These are phyloP conservation scores for Brachypalpus laphriformis DNA, from an alignment of 2,888 invertebrate species.

Conservation along the genomic window DNA sequence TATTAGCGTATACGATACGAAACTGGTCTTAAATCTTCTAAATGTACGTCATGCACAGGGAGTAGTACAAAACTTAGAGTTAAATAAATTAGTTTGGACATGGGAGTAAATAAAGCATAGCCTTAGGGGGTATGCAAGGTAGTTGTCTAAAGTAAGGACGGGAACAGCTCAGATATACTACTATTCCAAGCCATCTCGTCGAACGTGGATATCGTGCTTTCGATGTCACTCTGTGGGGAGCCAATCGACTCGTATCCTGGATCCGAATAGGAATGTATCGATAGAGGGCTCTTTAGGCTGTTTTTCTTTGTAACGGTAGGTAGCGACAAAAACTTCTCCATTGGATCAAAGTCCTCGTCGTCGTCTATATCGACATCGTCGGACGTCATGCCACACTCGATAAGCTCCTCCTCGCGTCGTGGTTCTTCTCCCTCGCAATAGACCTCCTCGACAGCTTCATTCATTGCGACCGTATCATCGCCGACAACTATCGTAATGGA, in stretches of 20 bases:
- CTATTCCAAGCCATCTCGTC: conserved; percentile 88
- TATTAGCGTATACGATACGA: neutral
- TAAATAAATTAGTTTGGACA: conserved; percentile 8
- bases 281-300: conserved; percentile 79
- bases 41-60: neutral
- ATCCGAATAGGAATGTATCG: conserved; percentile 84
- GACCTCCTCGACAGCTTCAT: conserved; percentile 83
- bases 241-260: conserved; percentile 87
- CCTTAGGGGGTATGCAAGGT: neutral
- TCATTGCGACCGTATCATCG: conserved; percentile 84
- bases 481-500: conserved; percentile 89
- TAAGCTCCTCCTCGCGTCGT: conserved; percentile 77
- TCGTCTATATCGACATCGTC: conserved; percentile 77
- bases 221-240: conserved; percentile 83
- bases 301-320: conserved; percentile 74
- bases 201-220: conserved; percentile 66
- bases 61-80: neutral
- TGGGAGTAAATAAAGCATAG: conserved; percentile 1
- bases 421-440: conserved; percentile 82
- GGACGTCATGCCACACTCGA: conserved; percentile 78
- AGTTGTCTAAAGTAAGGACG: conserved; percentile 85
- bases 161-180: conserved; percentile 90
- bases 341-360: conserved; percentile 78
- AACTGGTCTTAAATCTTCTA: conserved; percentile 1
- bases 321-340: conserved; percentile 78